Percentiles rank a stretch among this genome's conserved stretches.
Evolutionary conservation across 92 coral and sea anemone genomes (phyloP).

Genomic region (Umimayanthus kanabou): DNA sequence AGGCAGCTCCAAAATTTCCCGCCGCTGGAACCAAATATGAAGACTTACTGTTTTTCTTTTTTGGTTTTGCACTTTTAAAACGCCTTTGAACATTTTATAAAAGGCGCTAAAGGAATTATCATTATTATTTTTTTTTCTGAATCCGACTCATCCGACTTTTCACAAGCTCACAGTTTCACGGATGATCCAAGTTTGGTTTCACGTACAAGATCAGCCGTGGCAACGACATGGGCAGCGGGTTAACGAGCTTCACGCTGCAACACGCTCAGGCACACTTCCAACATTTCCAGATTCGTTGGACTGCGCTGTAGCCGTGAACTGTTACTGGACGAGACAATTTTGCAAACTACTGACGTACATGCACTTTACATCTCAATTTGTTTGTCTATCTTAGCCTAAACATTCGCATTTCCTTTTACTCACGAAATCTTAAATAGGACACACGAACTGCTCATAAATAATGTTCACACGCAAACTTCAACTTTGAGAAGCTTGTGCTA

Average conservation of each 20-base stretch:
- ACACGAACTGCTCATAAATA: conserved; percentile 26
- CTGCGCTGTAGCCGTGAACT: background rate
- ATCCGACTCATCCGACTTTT: background rate
- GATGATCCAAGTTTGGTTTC: background rate
- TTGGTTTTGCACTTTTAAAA: too few species aligned
- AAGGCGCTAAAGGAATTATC: background rate
- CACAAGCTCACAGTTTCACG: conserved; percentile 21
- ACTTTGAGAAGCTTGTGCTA: background rate
- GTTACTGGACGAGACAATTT: background rate
- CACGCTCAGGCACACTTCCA: background rate
- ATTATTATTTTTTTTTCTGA: background rate
- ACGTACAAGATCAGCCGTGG: background rate
- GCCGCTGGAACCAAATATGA: background rate
- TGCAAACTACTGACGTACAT: background rate
- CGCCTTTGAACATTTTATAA: too few species aligned
- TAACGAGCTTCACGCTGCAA: too few species aligned
- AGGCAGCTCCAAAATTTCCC: background rate
- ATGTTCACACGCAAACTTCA: conserved; percentile 20
- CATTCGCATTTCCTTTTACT: conserved; percentile 1
- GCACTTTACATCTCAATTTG: background rate
- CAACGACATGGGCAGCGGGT: background rate
- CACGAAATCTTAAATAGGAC: conserved; percentile 33
- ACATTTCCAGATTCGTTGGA: background rate
- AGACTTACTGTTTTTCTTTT: too few species aligned
- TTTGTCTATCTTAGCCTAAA: background rate